These are phyloP conservation scores for Linurgus olivaceus DNA, from an alignment of 2,797 vertebrate species.

Conservation along the genomic window DNA sequence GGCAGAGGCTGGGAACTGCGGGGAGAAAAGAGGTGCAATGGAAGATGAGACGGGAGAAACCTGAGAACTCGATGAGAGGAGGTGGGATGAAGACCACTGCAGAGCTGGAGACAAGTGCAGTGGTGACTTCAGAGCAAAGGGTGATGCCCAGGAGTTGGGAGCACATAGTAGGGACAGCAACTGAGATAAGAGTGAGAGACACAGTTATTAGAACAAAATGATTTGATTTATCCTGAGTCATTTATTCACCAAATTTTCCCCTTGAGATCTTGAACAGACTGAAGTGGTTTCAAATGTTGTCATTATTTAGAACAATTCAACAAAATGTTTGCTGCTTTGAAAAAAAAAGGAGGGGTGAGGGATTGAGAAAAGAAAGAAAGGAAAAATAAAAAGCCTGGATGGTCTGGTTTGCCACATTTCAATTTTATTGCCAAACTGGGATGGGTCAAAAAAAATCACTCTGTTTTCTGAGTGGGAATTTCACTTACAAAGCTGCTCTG, in stretches of 20 bases:
- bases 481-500: slow-evolving; percentile 26
- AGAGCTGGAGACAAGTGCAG: neutral
- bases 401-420: slow-evolving; percentile 42
- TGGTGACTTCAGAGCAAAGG: neutral
- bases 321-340: slow-evolving; percentile 49
- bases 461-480: neutral
- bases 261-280: slow-evolving; percentile 19
- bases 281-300: slow-evolving; percentile 56
- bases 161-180: neutral
- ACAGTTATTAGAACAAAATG: slow-evolving; percentile 7
- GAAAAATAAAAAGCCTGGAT: slow-evolving; percentile 38
- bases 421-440: slow-evolving; percentile 41
- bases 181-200: slow-evolving; percentile 32
- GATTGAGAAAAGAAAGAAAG: neutral
- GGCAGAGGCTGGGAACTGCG: neutral
- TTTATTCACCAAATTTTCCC: slow-evolving; percentile 42
- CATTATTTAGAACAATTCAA: slow-evolving; percentile 65
- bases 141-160: neutral
- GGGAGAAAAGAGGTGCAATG: neutral
- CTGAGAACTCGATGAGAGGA: neutral
- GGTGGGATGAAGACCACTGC: neutral
- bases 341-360: slow-evolving; percentile 34
- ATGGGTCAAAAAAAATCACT: slow-evolving; percentile 38
- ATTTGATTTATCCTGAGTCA: slow-evolving; percentile 37
- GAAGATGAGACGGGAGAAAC: neutral